phyloP scores from a whole-genome alignment of 2,888 invertebrate genomes.

The Cordilura impudica region DNA sequence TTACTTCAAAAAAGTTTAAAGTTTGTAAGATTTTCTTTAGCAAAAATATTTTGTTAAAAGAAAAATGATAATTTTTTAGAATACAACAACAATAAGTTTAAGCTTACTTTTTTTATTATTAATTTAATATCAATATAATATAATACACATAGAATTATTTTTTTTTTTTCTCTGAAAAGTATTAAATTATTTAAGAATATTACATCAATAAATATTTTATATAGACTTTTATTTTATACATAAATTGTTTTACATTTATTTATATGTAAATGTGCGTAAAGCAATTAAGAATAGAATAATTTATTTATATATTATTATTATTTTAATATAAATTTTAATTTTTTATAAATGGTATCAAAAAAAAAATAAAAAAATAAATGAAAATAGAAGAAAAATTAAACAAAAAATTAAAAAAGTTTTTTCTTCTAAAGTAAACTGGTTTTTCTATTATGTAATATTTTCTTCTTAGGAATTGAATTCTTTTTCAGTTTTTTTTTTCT shows the following conservation, averaged over 20 bases:
- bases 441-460: not conserved
- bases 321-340: not conserved
- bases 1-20: not conserved
- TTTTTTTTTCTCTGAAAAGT: not conserved
- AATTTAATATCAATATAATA: constrained; percentile 34
- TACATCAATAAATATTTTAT: constrained; percentile 26
- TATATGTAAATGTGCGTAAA: constrained; percentile 35
- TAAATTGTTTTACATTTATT: constrained; percentile 27
- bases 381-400: not conserved
- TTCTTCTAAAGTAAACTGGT: not conserved
- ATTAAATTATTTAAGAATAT: not conserved
- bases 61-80: too few species aligned
- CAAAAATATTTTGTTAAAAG: constrained; percentile 8
- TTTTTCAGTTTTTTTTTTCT: not conserved
- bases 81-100: constrained; percentile 26
- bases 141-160: constrained; percentile 23
- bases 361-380: not conserved
- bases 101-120: not conserved
- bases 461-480: not conserved
- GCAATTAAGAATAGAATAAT: constrained; percentile 17
- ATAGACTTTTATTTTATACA: constrained; percentile 16
- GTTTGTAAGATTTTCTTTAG: not conserved
- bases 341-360: constrained; percentile 25
- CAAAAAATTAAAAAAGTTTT: not conserved
- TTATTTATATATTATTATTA: constrained; percentile 1